Base-by-base conservation (phyloP, 2,888 invertebrate species). In the Pterobdella sp. region DNA sequence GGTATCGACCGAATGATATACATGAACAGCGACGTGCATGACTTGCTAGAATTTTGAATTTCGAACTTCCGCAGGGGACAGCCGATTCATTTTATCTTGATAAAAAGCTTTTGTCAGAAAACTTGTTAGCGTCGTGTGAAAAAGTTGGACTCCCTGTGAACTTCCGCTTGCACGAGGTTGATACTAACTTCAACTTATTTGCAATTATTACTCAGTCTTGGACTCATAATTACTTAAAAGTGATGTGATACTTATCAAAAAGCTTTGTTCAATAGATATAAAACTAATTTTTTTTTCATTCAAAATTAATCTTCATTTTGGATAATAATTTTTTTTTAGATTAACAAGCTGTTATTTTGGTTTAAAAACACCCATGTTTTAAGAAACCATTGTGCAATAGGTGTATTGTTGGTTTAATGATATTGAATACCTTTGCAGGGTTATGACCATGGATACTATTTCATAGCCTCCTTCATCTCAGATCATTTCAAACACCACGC, bases 371-470 rank as follows among this genome's bases (percentile, higher is more conserved):
- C n/a, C n/a, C n/a, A n/a, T n/a, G n/a, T n/a, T n/a, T n/a, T n/a
- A n/a, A n/a, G n/a, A n/a, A n/a, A n/a, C n/a, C n/a, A n/a, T n/a
- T n/a, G n/a, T n/a, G n/a, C n/a, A n/a, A n/a, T n/a, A n/a, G n/a
- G n/a, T n/a, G n/a, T n/a, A n/a, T n/a, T n/a, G n/a, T n/a, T n/a
- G n/a, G n/a, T n/a, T n/a, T n/a, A n/a, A n/a, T n/a, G n/a, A n/a
- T n/a, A n/a, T n/a, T n/a, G 7, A 67, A 14, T 60, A 74, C 49
- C 73, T 65, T 79, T 81, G 42, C 79, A 84, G 77, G 93, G 91
- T 26, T 98, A 96, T 81, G 94, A 97, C 83, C 98, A 98, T 85
- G 90, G 92, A 67, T 97, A 96, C 81, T 96, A 88, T 81, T 95
- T 93, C 81, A 91, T 98, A 77, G 87, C 94, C 0, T 88, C 92